Evolutionary conservation across 2,113 vertebrate species (phyloP).

Genomic region (Ciconia boyciana): DNA sequence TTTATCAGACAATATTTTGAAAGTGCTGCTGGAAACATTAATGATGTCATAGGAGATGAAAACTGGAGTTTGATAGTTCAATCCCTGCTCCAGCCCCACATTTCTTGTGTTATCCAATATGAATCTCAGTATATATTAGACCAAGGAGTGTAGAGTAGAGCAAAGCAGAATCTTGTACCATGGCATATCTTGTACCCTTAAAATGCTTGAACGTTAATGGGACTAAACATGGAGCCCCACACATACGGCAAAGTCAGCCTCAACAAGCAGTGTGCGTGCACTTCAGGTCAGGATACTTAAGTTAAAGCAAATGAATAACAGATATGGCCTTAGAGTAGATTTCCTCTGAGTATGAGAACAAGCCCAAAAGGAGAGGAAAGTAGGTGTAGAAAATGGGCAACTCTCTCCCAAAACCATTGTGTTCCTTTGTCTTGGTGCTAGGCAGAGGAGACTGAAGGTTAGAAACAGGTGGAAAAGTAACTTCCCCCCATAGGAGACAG

Average conservation of each 20-base stretch:
- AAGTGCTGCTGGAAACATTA: neutral
- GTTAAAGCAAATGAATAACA: neutral
- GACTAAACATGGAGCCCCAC: neutral
- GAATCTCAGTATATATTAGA: neutral
- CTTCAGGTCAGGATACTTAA: neutral
- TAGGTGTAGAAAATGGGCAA: neutral
- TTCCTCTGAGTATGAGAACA: neutral
- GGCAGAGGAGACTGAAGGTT: neutral
- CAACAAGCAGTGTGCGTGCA: rapidly evolving
- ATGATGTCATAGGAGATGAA: neutral
- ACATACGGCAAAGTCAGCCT: neutral
- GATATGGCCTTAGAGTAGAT: neutral
- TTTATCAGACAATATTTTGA: neutral
- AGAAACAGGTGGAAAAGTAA: neutral
- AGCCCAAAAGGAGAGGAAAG: neutral
- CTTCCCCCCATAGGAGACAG: neutral
- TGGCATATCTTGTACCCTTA: neutral
- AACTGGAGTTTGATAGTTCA: neutral
- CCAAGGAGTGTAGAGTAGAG: neutral
- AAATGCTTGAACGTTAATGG: neutral
- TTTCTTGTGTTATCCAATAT: neutral
- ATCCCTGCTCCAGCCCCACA: neutral
- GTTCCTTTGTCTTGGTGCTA: neutral
- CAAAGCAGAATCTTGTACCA: neutral
- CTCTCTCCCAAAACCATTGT: neutral